Evolutionary conservation across 2,113 vertebrate species (phyloP).

Genomic region (Orthochromis malagaraziensis): DNA sequence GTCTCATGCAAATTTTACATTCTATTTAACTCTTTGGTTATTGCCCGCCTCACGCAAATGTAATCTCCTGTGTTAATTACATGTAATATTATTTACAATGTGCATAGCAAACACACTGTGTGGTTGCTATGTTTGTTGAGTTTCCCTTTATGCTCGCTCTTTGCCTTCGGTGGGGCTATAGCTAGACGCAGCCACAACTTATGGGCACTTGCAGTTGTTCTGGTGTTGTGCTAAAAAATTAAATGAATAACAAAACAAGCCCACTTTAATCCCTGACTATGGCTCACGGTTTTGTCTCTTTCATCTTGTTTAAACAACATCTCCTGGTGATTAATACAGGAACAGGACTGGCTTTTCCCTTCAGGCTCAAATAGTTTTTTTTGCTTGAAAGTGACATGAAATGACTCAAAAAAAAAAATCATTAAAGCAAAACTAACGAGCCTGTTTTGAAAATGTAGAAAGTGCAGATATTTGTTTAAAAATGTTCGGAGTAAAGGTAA

Average conservation of each 20-base stretch:
- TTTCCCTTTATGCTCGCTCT: not conserved
- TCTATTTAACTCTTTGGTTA: not conserved
- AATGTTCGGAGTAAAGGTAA: not conserved
- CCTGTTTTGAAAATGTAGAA: not conserved
- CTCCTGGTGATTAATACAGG: not conserved
- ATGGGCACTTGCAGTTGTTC: not conserved
- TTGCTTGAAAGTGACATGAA: not conserved
- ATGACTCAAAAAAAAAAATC: not conserved
- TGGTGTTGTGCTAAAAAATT: not conserved
- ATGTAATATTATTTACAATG: not conserved
- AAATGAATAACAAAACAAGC: not conserved
- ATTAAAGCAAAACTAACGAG: not conserved
- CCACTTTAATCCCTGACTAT: not conserved
- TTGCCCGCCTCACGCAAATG: not conserved
- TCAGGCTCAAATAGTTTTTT: not conserved
- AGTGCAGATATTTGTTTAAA: not conserved
- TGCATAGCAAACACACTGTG: not conserved
- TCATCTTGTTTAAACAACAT: not conserved
- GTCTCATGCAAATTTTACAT: not conserved
- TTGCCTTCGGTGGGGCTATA: not conserved
- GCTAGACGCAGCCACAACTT: not conserved
- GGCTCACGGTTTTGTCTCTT: not conserved
- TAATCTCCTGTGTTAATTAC: not conserved
- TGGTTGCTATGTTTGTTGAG: not conserved
- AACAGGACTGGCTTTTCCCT: not conserved